Percentiles rank a stretch among this genome's conserved stretches.
Evolutionary conservation across 2,888 invertebrate genomes (phyloP).

Genomic region (Zonitis immaculata): DNA sequence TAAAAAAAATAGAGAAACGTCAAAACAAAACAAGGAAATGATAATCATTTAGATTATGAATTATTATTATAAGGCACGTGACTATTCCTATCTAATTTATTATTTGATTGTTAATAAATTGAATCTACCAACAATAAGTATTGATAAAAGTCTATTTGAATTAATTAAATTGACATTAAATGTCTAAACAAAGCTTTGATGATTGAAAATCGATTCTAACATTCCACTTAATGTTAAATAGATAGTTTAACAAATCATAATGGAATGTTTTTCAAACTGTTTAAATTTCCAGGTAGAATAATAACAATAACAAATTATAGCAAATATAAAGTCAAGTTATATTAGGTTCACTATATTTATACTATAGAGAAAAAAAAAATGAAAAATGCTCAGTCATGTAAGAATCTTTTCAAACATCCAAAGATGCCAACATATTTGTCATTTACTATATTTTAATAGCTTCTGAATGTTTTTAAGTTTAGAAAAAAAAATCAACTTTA

Average conservation of each 20-base stretch:
- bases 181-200: neutral
- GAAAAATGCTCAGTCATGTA: conserved; percentile 19
- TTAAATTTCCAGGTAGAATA: no score
- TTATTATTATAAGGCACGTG: neutral
- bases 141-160: neutral
- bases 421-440: conserved; percentile 11
- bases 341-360: no score
- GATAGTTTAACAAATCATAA: neutral
- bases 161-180: neutral
- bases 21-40: neutral
- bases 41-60: neutral
- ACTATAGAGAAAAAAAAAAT: no score
- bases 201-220: neutral
- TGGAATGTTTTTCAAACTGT: neutral
- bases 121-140: no score
- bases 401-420: neutral
- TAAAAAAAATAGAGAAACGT: neutral
- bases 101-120: neutral
- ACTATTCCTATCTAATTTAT: neutral
- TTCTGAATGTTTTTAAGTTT: neutral
- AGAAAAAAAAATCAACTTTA: neutral
- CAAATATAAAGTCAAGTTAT: no score
- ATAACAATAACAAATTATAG: no score
- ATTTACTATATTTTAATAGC: conserved; percentile 2
- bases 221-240: neutral